Conservation (phyloP, 2,113 vertebrate genomes). For the Plecotus auritus region DNA sequence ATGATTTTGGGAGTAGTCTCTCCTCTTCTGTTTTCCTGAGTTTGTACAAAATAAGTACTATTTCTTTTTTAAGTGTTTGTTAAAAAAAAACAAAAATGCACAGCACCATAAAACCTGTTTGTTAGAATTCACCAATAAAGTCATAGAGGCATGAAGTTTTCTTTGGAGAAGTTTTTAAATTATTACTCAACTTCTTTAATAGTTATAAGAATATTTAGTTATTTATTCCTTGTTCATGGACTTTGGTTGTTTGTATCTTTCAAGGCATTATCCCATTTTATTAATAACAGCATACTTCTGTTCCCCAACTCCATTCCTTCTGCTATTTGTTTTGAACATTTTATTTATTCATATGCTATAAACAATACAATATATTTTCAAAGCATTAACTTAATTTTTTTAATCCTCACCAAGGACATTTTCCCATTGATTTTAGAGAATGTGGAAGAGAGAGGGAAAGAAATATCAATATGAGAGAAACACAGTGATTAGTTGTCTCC, state of each 20-base stretch:
- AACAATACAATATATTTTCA: background rate
- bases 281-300: background rate
- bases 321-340: background rate
- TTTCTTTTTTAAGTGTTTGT: background rate
- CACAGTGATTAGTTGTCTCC: no score
- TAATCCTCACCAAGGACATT: no score
- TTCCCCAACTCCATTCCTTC: background rate
- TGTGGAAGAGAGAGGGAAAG: no score
- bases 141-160: background rate
- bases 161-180: background rate
- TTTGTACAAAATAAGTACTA: background rate
- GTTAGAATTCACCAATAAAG: background rate
- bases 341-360: background rate
- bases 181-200: background rate
- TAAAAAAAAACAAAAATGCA: background rate
- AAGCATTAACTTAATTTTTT: background rate
- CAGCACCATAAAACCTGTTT: background rate
- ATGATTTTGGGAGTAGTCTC: background rate
- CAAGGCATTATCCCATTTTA: background rate
- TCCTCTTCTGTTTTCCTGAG: background rate
- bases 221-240: background rate
- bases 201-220: background rate
- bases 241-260: background rate
- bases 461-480: no score
- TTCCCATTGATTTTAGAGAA: no score